Base-by-base conservation (phyloP, 2,113 vertebrate species). In the Myocastor coypus region DNA sequence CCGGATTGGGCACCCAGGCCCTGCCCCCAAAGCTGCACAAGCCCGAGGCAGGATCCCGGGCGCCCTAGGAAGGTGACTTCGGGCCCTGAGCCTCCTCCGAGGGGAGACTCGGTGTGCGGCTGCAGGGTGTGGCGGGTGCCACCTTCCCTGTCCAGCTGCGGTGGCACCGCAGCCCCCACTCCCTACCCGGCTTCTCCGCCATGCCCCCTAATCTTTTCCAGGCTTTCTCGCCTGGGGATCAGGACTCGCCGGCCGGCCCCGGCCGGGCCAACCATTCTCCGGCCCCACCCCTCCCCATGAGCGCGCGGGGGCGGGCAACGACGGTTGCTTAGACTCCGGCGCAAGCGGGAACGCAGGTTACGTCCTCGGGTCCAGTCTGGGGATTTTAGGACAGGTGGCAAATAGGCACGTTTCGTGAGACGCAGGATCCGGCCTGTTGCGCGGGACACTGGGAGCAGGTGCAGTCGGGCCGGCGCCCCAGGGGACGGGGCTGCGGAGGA, bases 71-170 rank as follows among this genome's bases (percentile, higher is more conserved):
- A 12, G 34, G 32, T 0, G 78, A 19, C 66, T 6, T 17, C 19
- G 19, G 26, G 55, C 30, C 17, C 34, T n/a, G 50, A 5, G 7
- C 26, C 24, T 30, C 20, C 34, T 69, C 68, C 34, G 19, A n/a
- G 66, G 68, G 68, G 68, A n/a, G 68, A 37, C 68, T 26, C 61
- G 61, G 61, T 26, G 61, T 26, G 61, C 24, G 24, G 61, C 61
- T 5, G 34, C 30, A 13, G 2, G 20, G 32, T 17, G 59, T 3
- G 50, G 28, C 5, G 30, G 20, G 22, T 2, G 4, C 69, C n/a
- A 19, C 69, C n/a, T 71, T 42, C 17, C 19, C 59, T 9, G 61
- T 13, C 1, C 7, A 2, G 13, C 17, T 1, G 4, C 1, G 0
- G 37, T 14, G 34, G 30, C 42, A 24, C 50, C 52, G 34, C 24